Percentiles rank a stretch among this genome's conserved stretches.
Conservation (phyloP, 2,888 invertebrate genomes). For the Drosophila lutescens region DNA sequence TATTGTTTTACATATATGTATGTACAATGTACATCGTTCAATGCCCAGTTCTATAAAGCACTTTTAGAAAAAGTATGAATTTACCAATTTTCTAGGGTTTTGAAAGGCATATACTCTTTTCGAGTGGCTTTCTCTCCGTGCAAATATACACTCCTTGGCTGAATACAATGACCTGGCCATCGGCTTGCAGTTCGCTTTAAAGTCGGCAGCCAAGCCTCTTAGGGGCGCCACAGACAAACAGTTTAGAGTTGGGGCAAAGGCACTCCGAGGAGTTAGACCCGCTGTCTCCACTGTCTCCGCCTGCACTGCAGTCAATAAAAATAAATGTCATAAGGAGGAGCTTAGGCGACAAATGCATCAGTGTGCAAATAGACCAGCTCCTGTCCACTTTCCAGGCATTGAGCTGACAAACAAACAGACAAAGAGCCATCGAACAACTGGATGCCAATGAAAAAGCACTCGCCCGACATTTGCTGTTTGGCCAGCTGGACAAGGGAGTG, state of each 20-base stretch:
- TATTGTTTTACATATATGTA: too few species aligned
- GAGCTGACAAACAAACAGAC: slow-evolving; percentile 51
- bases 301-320: slow-evolving; percentile 70
- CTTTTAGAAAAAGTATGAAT: too few species aligned
- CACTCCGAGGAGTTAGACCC: slow-evolving; percentile 50
- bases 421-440: slow-evolving; percentile 3
- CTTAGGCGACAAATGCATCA: slow-evolving; percentile 64
- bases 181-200: slow-evolving; percentile 16
- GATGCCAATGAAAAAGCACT: slow-evolving; percentile 13
- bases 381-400: slow-evolving; percentile 34
- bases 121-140: background rate
- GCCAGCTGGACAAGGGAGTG: slow-evolving; percentile 21
- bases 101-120: too few species aligned
- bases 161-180: slow-evolving; percentile 40
- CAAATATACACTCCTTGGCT: background rate
- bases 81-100: too few species aligned
- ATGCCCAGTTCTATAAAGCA: too few species aligned
- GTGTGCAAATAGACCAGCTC: slow-evolving; percentile 34
- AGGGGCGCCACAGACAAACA: slow-evolving; percentile 44
- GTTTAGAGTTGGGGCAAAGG: slow-evolving; percentile 54
- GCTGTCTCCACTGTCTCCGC: slow-evolving; percentile 24
- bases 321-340: slow-evolving; percentile 76
- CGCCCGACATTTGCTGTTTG: slow-evolving; percentile 41
- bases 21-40: too few species aligned
- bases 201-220: slow-evolving; percentile 30